A percentile compares a stretch with the other conserved stretches of the same genome.
Conservation (phyloP, 2,888 invertebrate genomes). For the Netelia virgata region DNA sequence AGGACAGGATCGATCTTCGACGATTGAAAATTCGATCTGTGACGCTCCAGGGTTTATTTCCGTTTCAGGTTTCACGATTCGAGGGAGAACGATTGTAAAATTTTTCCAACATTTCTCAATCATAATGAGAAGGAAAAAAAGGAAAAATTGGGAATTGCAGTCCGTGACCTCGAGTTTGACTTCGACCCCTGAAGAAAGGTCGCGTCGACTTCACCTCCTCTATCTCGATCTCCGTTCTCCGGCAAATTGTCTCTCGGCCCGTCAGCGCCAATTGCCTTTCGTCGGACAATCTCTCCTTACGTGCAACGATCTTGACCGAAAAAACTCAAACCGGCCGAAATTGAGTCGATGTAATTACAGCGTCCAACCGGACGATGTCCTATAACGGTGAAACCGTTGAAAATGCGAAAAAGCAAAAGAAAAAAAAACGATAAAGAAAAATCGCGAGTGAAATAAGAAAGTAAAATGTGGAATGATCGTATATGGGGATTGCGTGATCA, state of each 20-base stretch:
- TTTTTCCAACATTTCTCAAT: background rate
- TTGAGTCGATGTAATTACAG: background rate
- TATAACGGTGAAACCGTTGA: background rate
- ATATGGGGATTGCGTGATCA: slow-evolving; percentile 48
- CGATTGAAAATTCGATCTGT: no score
- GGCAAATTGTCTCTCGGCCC: background rate
- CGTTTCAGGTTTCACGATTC: no score
- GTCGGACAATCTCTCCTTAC: background rate
- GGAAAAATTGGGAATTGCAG: background rate
- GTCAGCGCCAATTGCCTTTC: background rate
- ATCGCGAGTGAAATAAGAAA: slow-evolving; percentile 27
- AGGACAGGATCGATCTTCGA: no score
- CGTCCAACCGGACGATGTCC: background rate
- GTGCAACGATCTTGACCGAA: slow-evolving; percentile 11
- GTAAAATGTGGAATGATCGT: slow-evolving; percentile 31
- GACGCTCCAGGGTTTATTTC: no score
- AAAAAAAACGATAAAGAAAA: background rate
- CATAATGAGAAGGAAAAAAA: background rate
- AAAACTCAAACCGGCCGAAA: background rate
- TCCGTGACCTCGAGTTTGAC: slow-evolving; percentile 8
- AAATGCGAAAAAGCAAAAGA: background rate
- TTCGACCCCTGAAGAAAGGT: background rate
- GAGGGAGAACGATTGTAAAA: no score
- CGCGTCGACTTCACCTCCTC: background rate
- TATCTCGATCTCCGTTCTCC: background rate